Percentiles rank a stretch among this genome's conserved stretches.
Conservation (phyloP, 1,140 invertebrate genomes). For the Muscidifurax raptorellus region DNA sequence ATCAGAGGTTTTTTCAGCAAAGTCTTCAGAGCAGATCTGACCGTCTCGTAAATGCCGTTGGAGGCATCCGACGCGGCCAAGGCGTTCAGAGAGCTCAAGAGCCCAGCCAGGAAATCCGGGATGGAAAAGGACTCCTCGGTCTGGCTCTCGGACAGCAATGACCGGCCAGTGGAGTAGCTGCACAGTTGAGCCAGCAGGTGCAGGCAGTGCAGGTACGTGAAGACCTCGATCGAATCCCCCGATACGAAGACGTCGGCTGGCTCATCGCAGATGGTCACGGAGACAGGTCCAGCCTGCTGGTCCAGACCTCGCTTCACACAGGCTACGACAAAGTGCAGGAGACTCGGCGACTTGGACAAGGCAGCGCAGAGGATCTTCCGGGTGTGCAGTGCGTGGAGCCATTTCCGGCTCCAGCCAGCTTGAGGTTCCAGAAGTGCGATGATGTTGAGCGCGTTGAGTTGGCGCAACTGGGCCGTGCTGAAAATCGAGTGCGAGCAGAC, state of each 20-base stretch:
- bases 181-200: conserved; percentile 66
- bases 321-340: conserved; percentile 62
- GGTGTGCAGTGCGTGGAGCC: conserved; percentile 66
- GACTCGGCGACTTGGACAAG: conserved; percentile 65
- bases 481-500: conserved; percentile 56
- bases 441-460: conserved; percentile 65
- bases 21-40: conserved; percentile 60
- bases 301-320: conserved; percentile 61
- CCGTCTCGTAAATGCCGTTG: conserved; percentile 66
- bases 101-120: conserved; percentile 64
- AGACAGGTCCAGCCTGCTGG: conserved; percentile 58
- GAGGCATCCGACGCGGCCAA: conserved; percentile 61
- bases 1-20: conserved; percentile 61
- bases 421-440: conserved; percentile 69
- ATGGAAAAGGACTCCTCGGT: conserved; percentile 60
- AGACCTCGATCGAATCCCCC: conserved; percentile 68
- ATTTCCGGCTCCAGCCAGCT: conserved; percentile 69
- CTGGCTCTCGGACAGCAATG: conserved; percentile 60
- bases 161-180: conserved; percentile 61
- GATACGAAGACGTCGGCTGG: conserved; percentile 66
- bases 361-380: conserved; percentile 63
- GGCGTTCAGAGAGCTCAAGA: conserved; percentile 64
- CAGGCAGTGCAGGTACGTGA: conserved; percentile 70
- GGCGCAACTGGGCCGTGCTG: conserved; percentile 55
- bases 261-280: conserved; percentile 65